phyloP scores from a whole-genome alignment of 2,888 invertebrate species.

The Hypselothyrea guttata region DNA sequence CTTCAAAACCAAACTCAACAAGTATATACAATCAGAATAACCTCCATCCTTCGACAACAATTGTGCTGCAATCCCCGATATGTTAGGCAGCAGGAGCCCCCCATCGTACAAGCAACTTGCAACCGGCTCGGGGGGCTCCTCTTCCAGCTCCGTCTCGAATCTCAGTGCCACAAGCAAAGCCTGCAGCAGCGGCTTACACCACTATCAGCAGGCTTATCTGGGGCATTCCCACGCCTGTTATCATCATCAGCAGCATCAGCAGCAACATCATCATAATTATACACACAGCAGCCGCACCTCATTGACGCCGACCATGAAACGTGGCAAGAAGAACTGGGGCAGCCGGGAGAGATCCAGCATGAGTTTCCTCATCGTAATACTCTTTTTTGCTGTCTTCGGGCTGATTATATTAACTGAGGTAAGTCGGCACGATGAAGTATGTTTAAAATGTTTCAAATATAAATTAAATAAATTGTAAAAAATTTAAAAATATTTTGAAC shows the following conservation, averaged over 20 bases:
- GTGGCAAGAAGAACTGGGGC: conserved; percentile 82
- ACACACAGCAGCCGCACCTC: conserved; percentile 51
- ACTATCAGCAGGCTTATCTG: conserved; percentile 51
- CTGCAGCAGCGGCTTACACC: conserved; percentile 48
- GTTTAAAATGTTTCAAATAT: neutral
- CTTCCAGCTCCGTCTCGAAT: conserved; percentile 30
- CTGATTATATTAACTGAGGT: conserved; percentile 94
- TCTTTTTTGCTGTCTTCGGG: conserved; percentile 94
- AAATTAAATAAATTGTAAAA: neutral
- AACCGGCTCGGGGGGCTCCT: conserved; percentile 81
- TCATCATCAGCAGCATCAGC: conserved; percentile 48
- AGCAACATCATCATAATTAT: conserved; percentile 41
- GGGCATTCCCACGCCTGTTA: conserved; percentile 59
- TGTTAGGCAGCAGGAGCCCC: conserved; percentile 81
- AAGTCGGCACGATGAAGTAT: conserved; percentile 49
- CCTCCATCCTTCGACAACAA: conserved; percentile 27
- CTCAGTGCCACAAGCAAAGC: conserved; percentile 14
- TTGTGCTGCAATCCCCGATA: conserved; percentile 51
- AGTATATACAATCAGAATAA: conserved; percentile 38
- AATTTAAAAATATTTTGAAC: neutral
- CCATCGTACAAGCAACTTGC: conserved; percentile 72
- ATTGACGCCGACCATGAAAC: conserved; percentile 74
- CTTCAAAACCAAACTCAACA: conserved; percentile 13
- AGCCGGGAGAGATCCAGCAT: conserved; percentile 90
- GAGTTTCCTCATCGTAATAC: conserved; percentile 94